Conservation (phyloP, 2,888 invertebrate species). For the Malthinus flaveolus region DNA sequence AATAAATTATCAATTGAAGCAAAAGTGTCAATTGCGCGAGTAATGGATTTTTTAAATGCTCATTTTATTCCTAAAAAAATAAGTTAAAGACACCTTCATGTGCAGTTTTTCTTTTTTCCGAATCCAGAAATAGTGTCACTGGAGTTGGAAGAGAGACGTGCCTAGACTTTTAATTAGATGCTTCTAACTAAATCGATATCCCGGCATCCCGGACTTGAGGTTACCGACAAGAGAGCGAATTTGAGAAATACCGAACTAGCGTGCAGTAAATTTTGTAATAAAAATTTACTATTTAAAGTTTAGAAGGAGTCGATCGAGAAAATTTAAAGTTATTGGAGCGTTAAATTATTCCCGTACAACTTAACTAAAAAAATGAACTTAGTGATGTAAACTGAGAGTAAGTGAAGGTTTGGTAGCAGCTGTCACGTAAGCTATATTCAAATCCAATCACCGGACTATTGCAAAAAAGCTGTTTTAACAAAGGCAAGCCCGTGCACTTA, state of each 20-base stretch:
- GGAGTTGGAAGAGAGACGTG: slow-evolving; percentile 55
- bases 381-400: slow-evolving; percentile 18
- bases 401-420: slow-evolving; percentile 33
- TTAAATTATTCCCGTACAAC: background rate
- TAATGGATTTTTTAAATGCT: background rate
- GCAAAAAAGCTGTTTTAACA: slow-evolving; percentile 46
- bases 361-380: slow-evolving; percentile 7
- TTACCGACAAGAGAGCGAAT: slow-evolving; percentile 15
- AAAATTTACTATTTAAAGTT: too few relatives aligned
- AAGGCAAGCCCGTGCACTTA: slow-evolving; percentile 49
- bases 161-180: slow-evolving; percentile 56
- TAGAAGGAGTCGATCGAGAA: too few relatives aligned
- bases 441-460: slow-evolving; percentile 52
- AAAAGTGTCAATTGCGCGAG: too few relatives aligned
- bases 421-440: slow-evolving; percentile 42
- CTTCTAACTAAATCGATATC: slow-evolving; percentile 53
- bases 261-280: background rate
- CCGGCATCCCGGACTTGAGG: slow-evolving; percentile 32
- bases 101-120: slow-evolving; percentile 36
- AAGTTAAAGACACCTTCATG: slow-evolving; percentile 22
- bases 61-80: slow-evolving; percentile 10
- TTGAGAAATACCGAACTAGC: background rate
- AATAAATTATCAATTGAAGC: too few relatives aligned
- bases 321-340: background rate
- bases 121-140: slow-evolving; percentile 56